A percentile compares a stretch with the other conserved stretches of the same genome.
These are phyloP conservation scores for Montipora cactus DNA, from an alignment of 64 coral and sea anemone species.

Conservation along the genomic window DNA sequence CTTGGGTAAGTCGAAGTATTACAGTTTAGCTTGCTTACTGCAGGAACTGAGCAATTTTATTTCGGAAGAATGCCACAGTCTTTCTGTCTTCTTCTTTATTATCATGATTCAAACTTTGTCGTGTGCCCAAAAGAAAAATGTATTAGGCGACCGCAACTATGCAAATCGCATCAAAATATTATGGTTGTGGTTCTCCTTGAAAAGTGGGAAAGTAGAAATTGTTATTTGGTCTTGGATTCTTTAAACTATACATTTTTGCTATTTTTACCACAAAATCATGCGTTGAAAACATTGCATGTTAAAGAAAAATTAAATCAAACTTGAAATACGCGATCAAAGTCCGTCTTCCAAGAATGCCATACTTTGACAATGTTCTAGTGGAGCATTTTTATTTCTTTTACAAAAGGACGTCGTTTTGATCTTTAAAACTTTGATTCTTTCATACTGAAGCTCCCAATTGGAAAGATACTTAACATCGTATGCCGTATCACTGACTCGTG, in stretches of 20 bases:
- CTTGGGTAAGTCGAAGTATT: background rate
- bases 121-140: background rate
- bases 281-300: background rate
- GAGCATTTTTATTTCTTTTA: no score
- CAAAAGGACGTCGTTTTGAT: no score
- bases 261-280: background rate
- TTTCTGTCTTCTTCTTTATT: background rate
- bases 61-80: background rate
- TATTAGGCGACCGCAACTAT: slow-evolving; percentile 23
- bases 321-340: background rate
- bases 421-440: no score
- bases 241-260: background rate
- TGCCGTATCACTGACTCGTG: no score
- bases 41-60: background rate
- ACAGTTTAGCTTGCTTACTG: background rate
- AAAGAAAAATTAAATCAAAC: background rate
- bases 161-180: slow-evolving; percentile 30
- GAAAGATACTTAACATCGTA: no score
- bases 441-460: no score
- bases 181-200: background rate
- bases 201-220: background rate
- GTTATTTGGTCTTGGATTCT: background rate
- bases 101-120: background rate
- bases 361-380: background rate
- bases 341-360: background rate